A percentile compares a stretch with the other conserved stretches of the same genome.
Conservation (phyloP, 2,797 vertebrate species). For the Acanthurus lineatus region DNA sequence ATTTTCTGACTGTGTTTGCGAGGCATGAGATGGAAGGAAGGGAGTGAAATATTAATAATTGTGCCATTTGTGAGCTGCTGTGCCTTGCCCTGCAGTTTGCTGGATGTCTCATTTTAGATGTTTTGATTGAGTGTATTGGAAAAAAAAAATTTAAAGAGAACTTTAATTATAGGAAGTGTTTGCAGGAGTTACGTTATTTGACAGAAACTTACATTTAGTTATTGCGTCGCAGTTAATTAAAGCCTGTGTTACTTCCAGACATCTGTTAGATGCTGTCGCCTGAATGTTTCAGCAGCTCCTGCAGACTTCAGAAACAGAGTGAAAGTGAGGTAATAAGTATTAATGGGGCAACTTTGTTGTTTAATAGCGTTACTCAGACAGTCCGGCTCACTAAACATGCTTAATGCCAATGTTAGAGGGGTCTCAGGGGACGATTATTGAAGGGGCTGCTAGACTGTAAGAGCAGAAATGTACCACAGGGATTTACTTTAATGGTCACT, state of each 20-base stretch:
- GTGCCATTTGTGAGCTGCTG: conserved; percentile 47
- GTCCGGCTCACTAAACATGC: conserved; percentile 22
- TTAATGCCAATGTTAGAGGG: conserved; percentile 24
- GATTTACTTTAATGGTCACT: conserved; percentile 44
- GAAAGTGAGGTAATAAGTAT: conserved; percentile 37
- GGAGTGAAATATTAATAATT: conserved; percentile 66
- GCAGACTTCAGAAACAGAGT: conserved; percentile 40
- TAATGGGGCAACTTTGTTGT: conserved; percentile 42
- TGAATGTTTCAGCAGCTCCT: conserved; percentile 34
- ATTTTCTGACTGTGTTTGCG: conserved; percentile 45
- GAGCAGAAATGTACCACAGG: conserved; percentile 47
- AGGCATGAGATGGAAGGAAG: conserved; percentile 35
- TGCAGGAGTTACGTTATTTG: conserved; percentile 11
- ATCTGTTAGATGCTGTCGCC: conserved; percentile 12
- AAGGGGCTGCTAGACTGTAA: conserved; percentile 50
- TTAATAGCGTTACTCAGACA: conserved; percentile 22
- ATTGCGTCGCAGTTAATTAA: conserved; percentile 23
- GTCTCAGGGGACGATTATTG: conserved; percentile 57
- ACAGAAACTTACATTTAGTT: conserved; percentile 11
- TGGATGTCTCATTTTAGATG: conserved; percentile 46
- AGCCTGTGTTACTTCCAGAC: conserved; percentile 10
- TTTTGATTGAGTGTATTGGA: conserved; percentile 19
- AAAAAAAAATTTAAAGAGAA: conserved; percentile 23
- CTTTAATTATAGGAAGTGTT: conserved; percentile 32
- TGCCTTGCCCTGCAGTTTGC: conserved; percentile 35